phyloP scores from a whole-genome alignment of 23 tunicate species.

The Corella eumyota region DNA sequence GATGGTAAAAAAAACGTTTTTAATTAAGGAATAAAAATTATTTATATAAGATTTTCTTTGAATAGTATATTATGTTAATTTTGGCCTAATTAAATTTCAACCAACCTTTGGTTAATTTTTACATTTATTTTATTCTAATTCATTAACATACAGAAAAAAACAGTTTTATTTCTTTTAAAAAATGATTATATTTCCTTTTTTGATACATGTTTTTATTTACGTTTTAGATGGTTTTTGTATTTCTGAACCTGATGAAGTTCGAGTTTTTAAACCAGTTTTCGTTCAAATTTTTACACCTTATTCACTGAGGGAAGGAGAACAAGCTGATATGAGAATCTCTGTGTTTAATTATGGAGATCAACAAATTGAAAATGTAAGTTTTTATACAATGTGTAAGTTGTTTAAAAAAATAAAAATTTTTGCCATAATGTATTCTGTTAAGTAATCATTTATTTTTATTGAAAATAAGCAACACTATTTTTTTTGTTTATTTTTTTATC shows the following conservation, averaged over 20 bases:
- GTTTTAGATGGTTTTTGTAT: slow-evolving; percentile 18
- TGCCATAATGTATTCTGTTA: too few species aligned
- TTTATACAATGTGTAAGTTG: background rate
- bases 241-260: slow-evolving; percentile 4
- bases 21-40: background rate
- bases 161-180: background rate
- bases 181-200: background rate
- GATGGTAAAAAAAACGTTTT: slow-evolving; percentile 1
- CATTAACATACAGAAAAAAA: background rate
- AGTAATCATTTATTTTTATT: too few species aligned
- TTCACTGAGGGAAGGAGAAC: slow-evolving; percentile 15
- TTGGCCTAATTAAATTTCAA: background rate
- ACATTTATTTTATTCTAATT: too few species aligned
- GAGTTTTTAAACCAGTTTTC: slow-evolving; percentile 17
- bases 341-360: slow-evolving; percentile 13
- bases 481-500: too few species aligned
- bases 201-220: too few species aligned
- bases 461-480: too few species aligned
- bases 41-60: background rate
- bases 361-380: background rate
- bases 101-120: too few species aligned
- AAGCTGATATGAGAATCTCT: slow-evolving; percentile 16
- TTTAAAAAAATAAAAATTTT: background rate
- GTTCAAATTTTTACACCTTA: slow-evolving; percentile 26
- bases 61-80: background rate